phyloP scores from a whole-genome alignment of 1,140 invertebrate genomes.

The Drosophila prosaltans region DNA sequence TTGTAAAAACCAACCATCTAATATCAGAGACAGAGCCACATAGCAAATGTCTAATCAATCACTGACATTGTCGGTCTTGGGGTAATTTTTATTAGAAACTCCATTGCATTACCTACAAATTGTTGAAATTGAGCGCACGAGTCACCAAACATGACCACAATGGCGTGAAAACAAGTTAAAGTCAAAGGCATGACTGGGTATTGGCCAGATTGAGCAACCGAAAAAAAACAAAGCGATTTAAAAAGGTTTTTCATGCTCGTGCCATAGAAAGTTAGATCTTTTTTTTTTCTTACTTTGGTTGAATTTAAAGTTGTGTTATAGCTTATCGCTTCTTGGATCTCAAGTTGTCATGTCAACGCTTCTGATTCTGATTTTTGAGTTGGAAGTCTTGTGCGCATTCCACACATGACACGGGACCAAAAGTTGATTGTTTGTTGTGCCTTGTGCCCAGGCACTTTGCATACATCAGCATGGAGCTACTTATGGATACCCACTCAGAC shows the following conservation, averaged over 20 bases:
- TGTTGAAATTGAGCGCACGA: constrained; percentile 80
- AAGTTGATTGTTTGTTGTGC: constrained; percentile 11
- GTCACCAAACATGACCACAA: constrained; percentile 69
- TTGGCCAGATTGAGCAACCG: constrained; percentile 36
- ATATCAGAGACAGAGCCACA: constrained; percentile 28
- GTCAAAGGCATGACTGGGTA: constrained; percentile 61
- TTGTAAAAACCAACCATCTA: constrained; percentile 46
- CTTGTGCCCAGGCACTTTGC: constrained; percentile 8
- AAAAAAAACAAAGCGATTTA: constrained; percentile 42
- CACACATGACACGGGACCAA: constrained; percentile 57
- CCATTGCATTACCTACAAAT: constrained; percentile 74
- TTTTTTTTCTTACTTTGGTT: constrained; percentile 25
- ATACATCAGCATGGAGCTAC: constrained; percentile 15
- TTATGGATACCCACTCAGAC: constrained; percentile 23
- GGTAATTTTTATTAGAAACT: constrained; percentile 68
- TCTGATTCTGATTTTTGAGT: constrained; percentile 70
- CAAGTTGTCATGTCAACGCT: constrained; percentile 81
- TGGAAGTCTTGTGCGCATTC: constrained; percentile 53
- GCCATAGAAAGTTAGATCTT: constrained; percentile 60
- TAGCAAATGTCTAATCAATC: constrained; percentile 56
- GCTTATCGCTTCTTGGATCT: constrained; percentile 67
- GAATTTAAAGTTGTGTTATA: constrained; percentile 11
- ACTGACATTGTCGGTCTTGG: constrained; percentile 55
- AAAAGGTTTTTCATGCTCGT: constrained; percentile 79
- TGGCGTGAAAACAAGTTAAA: constrained; percentile 74